These are phyloP conservation scores for Mastacembelus armatus DNA, from an alignment of 2,797 vertebrate genomes.

Conservation along the genomic window DNA sequence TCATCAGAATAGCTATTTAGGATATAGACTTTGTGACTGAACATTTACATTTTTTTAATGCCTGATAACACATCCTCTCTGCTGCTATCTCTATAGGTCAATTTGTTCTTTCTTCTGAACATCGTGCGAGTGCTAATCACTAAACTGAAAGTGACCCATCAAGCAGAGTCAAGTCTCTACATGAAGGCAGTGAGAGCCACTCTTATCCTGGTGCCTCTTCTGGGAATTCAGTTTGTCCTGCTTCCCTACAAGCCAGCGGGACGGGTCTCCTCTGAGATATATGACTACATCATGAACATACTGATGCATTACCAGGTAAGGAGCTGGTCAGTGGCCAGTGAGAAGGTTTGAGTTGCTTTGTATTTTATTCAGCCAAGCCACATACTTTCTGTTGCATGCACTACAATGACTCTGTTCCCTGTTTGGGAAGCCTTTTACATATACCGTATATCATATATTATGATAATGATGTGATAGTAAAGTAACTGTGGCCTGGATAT, in stretches of 20 bases:
- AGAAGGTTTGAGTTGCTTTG: neutral
- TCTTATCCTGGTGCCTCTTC: conserved; percentile 93
- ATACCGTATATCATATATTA: neutral
- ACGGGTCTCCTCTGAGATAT: conserved; percentile 90
- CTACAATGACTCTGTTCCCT: neutral
- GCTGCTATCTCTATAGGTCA: conserved; percentile 83
- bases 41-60: neutral
- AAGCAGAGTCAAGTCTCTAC: conserved; percentile 96
- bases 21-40: neutral
- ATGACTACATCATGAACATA: conserved; percentile 96
- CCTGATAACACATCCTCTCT: neutral
- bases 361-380: neutral
- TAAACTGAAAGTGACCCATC: conserved; percentile 97
- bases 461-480: too few relatives aligned
- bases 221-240: conserved; percentile 95
- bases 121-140: conserved; percentile 98
- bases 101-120: conserved; percentile 96
- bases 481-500: neutral
- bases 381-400: neutral
- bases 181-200: conserved; percentile 98
- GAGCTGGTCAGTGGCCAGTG: too few relatives aligned
- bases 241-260: conserved; percentile 94
- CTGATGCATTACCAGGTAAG: conserved; percentile 96
- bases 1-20: neutral
- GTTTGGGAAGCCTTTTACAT: neutral